Evolutionary conservation across 2,888 invertebrate genomes (phyloP).

Genomic region (Sericinus montela): DNA sequence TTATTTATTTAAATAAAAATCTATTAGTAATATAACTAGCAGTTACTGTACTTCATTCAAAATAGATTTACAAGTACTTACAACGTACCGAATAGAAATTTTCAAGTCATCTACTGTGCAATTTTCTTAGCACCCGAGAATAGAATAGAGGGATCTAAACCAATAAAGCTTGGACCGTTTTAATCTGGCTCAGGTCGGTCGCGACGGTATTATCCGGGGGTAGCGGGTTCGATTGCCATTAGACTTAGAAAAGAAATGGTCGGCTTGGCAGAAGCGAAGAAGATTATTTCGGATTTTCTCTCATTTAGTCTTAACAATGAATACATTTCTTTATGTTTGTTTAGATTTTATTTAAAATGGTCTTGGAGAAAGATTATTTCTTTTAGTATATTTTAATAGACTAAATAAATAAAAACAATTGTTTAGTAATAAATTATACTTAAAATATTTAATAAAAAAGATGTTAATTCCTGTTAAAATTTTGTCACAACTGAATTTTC

Average conservation of each 20-base stretch:
- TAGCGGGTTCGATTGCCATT: slow-evolving; percentile 20
- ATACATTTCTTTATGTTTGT: neutral
- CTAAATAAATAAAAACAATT: too few relatives aligned
- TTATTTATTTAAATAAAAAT: too few relatives aligned
- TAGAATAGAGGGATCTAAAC: slow-evolving; percentile 18
- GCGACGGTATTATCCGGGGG: slow-evolving; percentile 18
- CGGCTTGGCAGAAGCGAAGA: slow-evolving; percentile 13
- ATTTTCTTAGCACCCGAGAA: slow-evolving; percentile 13
- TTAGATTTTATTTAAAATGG: too few relatives aligned
- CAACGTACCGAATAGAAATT: neutral
- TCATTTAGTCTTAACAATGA: slow-evolving; percentile 11
- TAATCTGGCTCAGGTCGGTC: slow-evolving; percentile 24
- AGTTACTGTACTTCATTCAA: too few relatives aligned
- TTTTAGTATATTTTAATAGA: too few relatives aligned
- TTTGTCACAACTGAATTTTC: too few relatives aligned
- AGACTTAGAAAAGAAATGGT: slow-evolving; percentile 13
- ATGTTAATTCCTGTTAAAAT: too few relatives aligned
- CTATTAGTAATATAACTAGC: too few relatives aligned
- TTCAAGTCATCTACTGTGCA: slow-evolving; percentile 7
- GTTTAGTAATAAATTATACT: too few relatives aligned
- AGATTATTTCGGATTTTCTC: slow-evolving; percentile 21
- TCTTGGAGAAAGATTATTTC: too few relatives aligned
- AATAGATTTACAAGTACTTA: too few relatives aligned
- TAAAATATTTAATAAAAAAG: too few relatives aligned
- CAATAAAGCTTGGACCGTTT: slow-evolving; percentile 27